These are phyloP conservation scores for Sebastes itinus DNA, from an alignment of 2,797 vertebrate genomes.

Conservation along the genomic window DNA sequence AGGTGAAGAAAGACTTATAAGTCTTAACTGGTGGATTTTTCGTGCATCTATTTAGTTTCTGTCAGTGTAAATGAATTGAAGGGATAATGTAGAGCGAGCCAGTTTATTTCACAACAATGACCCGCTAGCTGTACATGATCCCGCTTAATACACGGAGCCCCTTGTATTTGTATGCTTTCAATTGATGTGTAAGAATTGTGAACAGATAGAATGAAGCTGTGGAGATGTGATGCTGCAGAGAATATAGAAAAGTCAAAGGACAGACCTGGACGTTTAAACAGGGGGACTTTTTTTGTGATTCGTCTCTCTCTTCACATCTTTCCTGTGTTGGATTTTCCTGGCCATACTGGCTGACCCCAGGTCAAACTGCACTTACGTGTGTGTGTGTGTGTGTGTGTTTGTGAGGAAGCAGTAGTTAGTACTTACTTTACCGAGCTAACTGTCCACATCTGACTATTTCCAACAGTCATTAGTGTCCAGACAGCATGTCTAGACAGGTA, in stretches of 20 bases:
- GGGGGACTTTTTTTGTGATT: not conserved
- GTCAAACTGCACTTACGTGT: conserved; percentile 17
- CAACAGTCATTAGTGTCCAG: conserved; percentile 10
- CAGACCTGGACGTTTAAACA: conserved; percentile 15
- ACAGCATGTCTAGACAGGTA: conserved; percentile 44
- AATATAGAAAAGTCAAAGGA: not conserved
- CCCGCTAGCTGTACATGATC: no score
- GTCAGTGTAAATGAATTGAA: not conserved
- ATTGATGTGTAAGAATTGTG: not conserved
- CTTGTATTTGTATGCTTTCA: not conserved
- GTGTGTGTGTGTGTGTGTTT: not conserved
- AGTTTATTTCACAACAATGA: no score
- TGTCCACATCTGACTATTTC: not conserved
- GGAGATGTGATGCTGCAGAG: conserved; percentile 3
- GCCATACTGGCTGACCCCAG: conserved; percentile 8
- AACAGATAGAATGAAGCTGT: not conserved
- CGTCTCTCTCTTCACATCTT: not conserved
- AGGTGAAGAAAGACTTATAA: not conserved
- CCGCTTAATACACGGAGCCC: no score
- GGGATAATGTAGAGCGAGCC: no score
- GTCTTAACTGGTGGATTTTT: not conserved
- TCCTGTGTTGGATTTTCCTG: conserved; percentile 47
- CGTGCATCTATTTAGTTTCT: not conserved
- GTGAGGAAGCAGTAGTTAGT: not conserved
- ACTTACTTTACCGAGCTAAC: not conserved